Conservation (phyloP, 1,140 invertebrate genomes). For the Papilio aristodemus region DNA sequence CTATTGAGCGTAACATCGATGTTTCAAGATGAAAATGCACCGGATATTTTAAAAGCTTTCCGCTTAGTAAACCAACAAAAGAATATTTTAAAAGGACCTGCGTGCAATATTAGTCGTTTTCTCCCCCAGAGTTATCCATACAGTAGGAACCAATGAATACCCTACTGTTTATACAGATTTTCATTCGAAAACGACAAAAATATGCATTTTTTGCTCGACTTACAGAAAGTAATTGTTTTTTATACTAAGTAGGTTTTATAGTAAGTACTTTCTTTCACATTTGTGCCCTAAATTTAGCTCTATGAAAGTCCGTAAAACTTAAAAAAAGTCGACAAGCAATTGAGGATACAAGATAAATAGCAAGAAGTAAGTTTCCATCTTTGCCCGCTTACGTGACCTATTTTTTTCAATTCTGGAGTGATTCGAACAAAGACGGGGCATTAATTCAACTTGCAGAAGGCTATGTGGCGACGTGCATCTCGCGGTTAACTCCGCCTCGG, state of each 20-base stretch:
- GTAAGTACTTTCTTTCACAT: no score
- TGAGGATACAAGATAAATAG: no score
- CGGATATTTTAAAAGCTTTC: constrained; percentile 16
- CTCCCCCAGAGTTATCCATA: background rate
- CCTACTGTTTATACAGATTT: no score
- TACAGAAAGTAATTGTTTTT: no score
- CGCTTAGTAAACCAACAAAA: constrained; percentile 2
- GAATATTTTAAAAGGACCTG: constrained; percentile 9
- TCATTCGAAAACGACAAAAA: no score
- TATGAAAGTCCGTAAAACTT: no score
- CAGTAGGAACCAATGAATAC: background rate
- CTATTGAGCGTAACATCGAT: constrained; percentile 8
- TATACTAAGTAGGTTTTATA: no score
- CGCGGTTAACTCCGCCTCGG: background rate
- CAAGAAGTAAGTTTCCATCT: background rate
- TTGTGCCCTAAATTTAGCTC: no score
- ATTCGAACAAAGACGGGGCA: background rate
- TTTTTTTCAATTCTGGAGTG: background rate
- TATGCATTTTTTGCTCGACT: no score
- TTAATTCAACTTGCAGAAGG: background rate
- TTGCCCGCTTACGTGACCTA: background rate
- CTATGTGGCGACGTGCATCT: background rate
- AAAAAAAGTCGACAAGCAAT: no score
- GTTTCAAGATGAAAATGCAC: constrained; percentile 20
- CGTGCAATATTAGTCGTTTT: background rate